phyloP scores from a whole-genome alignment of 2,888 invertebrate species.

The Nemoura dubitans region DNA sequence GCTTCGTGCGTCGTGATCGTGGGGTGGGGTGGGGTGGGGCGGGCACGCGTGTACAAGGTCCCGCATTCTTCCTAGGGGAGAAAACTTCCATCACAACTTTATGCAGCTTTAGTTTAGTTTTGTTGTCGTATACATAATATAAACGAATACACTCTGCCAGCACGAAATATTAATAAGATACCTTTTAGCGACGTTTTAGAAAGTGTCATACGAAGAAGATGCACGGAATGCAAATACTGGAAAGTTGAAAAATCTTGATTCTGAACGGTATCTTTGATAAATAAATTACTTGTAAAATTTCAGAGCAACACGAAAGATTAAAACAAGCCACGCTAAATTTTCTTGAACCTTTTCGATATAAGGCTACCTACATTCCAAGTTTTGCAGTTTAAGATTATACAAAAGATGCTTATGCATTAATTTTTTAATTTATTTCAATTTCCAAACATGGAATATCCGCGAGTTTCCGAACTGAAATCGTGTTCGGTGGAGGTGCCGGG shows the following conservation, averaged over 20 bases:
- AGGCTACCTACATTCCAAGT: no score
- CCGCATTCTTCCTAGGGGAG: conserved; percentile 42
- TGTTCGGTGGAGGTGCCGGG: background rate
- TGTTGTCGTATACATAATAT: conserved; percentile 28
- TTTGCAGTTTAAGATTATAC: no score
- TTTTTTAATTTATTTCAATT: no score
- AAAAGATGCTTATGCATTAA: no score
- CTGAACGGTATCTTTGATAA: background rate
- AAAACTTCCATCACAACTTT: conserved; percentile 45
- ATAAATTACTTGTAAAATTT: no score
- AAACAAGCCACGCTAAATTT: no score
- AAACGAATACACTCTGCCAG: conserved; percentile 15
- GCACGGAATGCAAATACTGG: background rate
- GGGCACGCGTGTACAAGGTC: background rate
- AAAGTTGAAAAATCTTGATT: background rate
- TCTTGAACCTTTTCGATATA: background rate
- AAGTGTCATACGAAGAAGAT: conserved; percentile 1
- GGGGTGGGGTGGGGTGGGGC: background rate
- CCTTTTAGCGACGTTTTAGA: conserved; percentile 2
- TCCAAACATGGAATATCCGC: no score
- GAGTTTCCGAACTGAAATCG: no score
- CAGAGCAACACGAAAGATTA: no score
- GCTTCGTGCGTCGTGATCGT: background rate
- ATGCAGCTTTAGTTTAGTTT: conserved; percentile 36
- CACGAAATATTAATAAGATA: conserved; percentile 31